Conservation (phyloP, 2,113 vertebrate genomes). For the Felis chaus region DNA sequence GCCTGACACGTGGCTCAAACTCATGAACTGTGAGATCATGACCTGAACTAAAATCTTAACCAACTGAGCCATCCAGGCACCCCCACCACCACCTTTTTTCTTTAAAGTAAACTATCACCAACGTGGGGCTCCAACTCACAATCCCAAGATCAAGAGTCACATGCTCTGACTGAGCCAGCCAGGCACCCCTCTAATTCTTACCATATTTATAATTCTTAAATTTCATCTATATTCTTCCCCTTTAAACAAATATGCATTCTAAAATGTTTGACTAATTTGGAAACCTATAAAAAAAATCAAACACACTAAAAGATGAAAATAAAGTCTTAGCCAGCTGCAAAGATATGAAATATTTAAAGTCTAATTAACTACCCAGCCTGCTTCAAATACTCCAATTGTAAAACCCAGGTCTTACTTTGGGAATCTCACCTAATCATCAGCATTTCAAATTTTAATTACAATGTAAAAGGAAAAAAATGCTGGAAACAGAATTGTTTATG, state of each 20-base stretch:
- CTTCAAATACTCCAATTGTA: background rate
- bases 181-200: background rate
- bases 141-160: background rate
- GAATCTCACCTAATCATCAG: background rate
- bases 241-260: background rate
- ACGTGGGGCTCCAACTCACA: background rate
- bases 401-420: background rate
- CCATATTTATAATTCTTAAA: background rate
- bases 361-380: background rate
- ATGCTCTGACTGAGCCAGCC: background rate
- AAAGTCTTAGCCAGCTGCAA: background rate
- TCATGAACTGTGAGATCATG: too few relatives aligned
- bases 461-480: background rate
- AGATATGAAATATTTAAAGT: constrained; percentile 25
- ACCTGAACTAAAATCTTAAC: too few relatives aligned
- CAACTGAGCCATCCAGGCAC: too few relatives aligned
- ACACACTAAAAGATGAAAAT: background rate
- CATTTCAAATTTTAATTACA: background rate
- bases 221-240: background rate
- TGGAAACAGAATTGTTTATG: background rate
- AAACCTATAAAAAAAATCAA: background rate
- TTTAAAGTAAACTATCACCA: background rate
- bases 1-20: too few relatives aligned
- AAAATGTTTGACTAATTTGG: background rate
- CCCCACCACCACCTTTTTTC: background rate